Evolutionary conservation across 2,888 invertebrate species (phyloP), one percentile per base, ranked within the genome.

Genomic region (Drosophila anceps): DNA sequence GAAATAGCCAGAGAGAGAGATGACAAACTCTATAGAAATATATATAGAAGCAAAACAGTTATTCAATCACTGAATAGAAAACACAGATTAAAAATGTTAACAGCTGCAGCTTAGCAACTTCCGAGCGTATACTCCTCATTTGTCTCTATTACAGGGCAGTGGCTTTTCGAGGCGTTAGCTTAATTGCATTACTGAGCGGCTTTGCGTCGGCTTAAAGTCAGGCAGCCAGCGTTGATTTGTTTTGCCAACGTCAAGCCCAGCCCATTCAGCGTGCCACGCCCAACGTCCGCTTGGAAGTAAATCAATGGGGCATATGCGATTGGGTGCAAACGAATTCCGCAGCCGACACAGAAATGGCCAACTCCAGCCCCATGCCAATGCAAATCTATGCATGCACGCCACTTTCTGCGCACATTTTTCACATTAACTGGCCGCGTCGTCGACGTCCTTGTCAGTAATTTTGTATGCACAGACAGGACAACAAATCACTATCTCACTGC

Each of bases 171-270:
- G 67, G 78, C 72, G 72, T 76, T 67, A 59, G 79, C 71, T 74
- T 84, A 84, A 84, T 88, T 84, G 89, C 87, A 84, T 88, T 88
- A 69, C 79, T 76, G 71, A 81, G 79, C 80, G 68, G 88, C 85
- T 89, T 89, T 82, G 68, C 72, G 84, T 84, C 85, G 88, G 89
- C 89, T 89, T 89, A 75, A 73, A 87, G 82, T 84, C 72, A 68
- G 65, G 73, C 73, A 62, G 51, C 54, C 63, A 41, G 61, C 69
- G 76, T 59, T 81, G 89, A 84, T 86, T 84, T 84, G 86, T 81
- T 83, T 83, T 64, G 58, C 67, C 62, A 63, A 43, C 50, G 55
- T 46, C 78, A 27, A 54, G 18, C 65, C 24, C 44, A 50, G 27
- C 9, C 48, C 60, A 54, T 37, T 31, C 53, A 39, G 1, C 13